phyloP scores from a whole-genome alignment of 2,888 invertebrate genomes.

The Silvanus unidentatus region DNA sequence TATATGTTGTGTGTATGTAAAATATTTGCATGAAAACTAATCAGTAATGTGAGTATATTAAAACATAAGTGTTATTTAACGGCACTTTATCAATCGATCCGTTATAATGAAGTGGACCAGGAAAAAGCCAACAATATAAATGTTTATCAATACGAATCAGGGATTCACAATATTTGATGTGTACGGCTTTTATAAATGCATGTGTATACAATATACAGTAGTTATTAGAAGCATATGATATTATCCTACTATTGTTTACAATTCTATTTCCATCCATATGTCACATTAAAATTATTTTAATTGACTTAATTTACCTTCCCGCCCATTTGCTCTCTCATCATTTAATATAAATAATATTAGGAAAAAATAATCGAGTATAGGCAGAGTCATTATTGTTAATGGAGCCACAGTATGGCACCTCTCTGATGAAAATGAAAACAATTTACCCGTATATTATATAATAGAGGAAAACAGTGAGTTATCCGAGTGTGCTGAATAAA shows the following conservation, averaged over 20 bases:
- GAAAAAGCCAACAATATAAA: constrained; percentile 23
- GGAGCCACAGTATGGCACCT: too few species aligned
- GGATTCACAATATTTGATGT: constrained; percentile 11
- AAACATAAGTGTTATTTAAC: constrained; percentile 43
- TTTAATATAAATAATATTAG: too few species aligned
- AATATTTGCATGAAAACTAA: constrained; percentile 27
- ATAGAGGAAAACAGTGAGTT: too few species aligned
- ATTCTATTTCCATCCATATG: constrained; percentile 37
- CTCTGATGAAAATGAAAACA: too few species aligned
- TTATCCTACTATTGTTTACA: constrained; percentile 42
- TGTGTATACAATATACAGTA: constrained; percentile 33
- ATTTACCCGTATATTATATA: too few species aligned
- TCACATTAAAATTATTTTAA: constrained; percentile 46
- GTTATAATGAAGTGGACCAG: constrained; percentile 23
- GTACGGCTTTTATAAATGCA: constrained; percentile 23
- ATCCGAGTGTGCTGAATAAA: too few species aligned
- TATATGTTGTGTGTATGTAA: constrained; percentile 13
- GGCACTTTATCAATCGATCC: constrained; percentile 41
- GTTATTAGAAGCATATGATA: constrained; percentile 47
- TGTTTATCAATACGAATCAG: constrained; percentile 7
- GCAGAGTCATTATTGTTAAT: too few species aligned
- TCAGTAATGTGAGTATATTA: constrained; percentile 37
- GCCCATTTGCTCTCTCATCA: too few species aligned
- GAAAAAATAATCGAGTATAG: too few species aligned
- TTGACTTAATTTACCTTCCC: constrained; percentile 33